Conservation (phyloP, 2,113 vertebrate species). For the Pelmatolapia mariae region DNA sequence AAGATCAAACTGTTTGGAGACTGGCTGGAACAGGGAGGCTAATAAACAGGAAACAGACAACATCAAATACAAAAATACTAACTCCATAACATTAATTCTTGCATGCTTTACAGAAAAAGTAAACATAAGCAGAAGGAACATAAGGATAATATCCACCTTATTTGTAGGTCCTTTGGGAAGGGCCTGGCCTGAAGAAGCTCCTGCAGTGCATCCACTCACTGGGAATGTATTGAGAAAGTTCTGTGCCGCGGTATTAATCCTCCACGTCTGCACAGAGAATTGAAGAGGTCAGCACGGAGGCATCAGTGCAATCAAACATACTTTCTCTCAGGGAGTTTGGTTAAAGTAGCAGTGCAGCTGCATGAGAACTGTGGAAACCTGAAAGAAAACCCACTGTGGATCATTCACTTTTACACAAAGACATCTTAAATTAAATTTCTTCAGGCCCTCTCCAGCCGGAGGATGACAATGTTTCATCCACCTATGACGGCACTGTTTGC, state of each 20-base stretch:
- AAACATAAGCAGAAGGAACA: neutral
- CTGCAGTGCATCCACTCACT: slow-evolving; percentile 51
- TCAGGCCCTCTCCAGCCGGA: neutral
- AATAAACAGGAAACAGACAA: neutral
- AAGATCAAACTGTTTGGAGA: slow-evolving; percentile 48
- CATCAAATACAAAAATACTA: neutral
- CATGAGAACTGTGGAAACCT: neutral
- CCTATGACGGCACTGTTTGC: neutral
- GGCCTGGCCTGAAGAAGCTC: slow-evolving; percentile 51
- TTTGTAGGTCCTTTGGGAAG: slow-evolving; percentile 72
- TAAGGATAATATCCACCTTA: slow-evolving; percentile 69
- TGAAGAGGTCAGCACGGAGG: neutral
- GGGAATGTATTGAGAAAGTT: slow-evolving; percentile 74
- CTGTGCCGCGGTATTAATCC: slow-evolving; percentile 70
- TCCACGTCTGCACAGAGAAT: slow-evolving; percentile 73
- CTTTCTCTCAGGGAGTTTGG: neutral
- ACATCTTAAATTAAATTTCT: neutral
- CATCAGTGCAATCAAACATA: neutral
- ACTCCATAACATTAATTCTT: fast-evolving
- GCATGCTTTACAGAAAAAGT: neutral
- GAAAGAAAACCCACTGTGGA: neutral
- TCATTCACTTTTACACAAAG: neutral
- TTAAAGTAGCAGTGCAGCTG: neutral
- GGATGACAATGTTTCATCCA: neutral
- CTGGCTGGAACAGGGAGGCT: slow-evolving; percentile 70